Evolutionary conservation across 2,888 invertebrate species (phyloP), one percentile per base, ranked within the genome.

Genomic region (Nematopogon swammerdamellus): DNA sequence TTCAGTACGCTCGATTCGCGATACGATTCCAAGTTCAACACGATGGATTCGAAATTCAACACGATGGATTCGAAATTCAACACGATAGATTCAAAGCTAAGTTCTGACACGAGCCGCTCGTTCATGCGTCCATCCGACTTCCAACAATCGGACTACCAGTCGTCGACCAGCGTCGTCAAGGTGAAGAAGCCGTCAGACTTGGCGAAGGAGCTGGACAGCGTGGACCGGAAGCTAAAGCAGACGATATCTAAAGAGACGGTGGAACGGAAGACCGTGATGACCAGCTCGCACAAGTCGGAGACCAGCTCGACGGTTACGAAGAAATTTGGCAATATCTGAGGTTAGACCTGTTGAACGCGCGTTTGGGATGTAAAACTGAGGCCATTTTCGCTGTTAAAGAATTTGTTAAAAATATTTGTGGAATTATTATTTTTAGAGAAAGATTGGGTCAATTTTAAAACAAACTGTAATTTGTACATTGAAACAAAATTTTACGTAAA

Each of bases 231-330:
- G 58, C 85, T 85, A 70, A 87, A 86, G 54, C 85, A 86, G 56
- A 86, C 87, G 0, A 82, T 84, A n/a, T 84, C 83, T 1, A 86
- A 87, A 46, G 86, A 87, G 55, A 83, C 85, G 1, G 83, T 86
- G 17, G 87, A 88, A 55, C 82, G 85, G 62, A 85, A 86, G 59
- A 87, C 86, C 0, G 82, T 87, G 0, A 86, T 85, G 61, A 87
- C 83, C 53, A 84, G 85, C 46, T 83, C 82, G 2, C 83, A 82
- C 51, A 83, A 82, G 53, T 81, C 82, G 0, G 83, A 83, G 53
- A 72, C 75, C 14, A 82, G 82, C 46, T 82, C 82, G 0, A 82
- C 82, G 0, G 77, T 82, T 45, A 82, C 81, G n/a, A 80, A 80
- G 66, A 80, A 80, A 53, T 80, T 80, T 49, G 80, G 80, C 52